Base-by-base conservation (phyloP, 2,888 invertebrate species). In the Ochropacha duplaris region DNA sequence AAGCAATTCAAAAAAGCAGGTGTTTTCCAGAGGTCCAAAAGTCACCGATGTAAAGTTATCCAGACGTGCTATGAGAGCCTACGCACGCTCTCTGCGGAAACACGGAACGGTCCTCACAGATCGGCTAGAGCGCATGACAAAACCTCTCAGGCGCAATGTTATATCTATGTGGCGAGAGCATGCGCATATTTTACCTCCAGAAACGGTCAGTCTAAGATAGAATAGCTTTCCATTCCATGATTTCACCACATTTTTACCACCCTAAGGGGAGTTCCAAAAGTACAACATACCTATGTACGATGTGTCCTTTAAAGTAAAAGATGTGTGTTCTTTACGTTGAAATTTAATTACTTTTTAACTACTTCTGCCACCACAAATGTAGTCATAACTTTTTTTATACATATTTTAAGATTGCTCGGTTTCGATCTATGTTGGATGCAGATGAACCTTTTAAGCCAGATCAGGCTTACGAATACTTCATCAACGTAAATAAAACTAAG, bases 361-460 rank as follows among this genome's bases (percentile, higher is more conserved):
- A n/a, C n/a, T 28, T 8, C 28, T 6, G 1, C 28, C 28, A 8
- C 28, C 28, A 28, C 28, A 28, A 28, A 39, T 4, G 39, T 2
- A 16, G 5, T n/a, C 2, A n/a, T 3, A 36, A n/a, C n/a, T n/a
- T n/a, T n/a, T 50, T 50, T 50, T n/a, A 0, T n/a, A 16, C 1
- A 14, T 6, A 22, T 56, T 62, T 68, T 50, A 62, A 92, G 92
- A 88, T 92, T 60, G 74, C 79, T 39, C 85, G 91, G 22, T 68
- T 92, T 14, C 81, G 92, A 11, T 59, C 77, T 2, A 85, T 91
- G 88, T 63, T 92, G 57, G 89, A 91, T 61, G 92, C 91, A 0
- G 92, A 92, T 58, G 87, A 90, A 60, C 91, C 92, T 0, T 92
- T 90, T 65, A 91, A 90, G 56, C 91, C 92, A 0, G 92, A 92